Evolutionary conservation across 2,113 vertebrate species (phyloP).

Genomic region (Bufo gargarizans): DNA sequence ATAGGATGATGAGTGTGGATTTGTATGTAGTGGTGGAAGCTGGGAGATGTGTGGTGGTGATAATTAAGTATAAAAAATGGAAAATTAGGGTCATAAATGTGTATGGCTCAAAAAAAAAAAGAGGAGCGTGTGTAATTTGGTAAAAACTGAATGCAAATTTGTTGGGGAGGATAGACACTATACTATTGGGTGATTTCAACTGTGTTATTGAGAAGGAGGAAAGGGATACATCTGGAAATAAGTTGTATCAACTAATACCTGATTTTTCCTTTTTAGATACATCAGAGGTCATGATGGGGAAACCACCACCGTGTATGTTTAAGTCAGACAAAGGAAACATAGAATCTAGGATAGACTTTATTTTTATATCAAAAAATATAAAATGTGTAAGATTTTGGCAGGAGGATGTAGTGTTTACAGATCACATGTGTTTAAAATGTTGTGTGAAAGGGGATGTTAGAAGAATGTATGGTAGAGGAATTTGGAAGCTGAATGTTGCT

Average conservation of each 20-base stretch:
- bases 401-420: neutral
- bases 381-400: neutral
- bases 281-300: neutral
- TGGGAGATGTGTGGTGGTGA: neutral
- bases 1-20: neutral
- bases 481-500: neutral
- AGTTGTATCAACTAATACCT: neutral
- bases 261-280: neutral
- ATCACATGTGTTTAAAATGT: neutral
- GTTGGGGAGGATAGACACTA: neutral
- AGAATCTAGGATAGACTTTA: neutral
- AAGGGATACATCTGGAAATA: neutral
- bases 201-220: neutral
- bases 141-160: neutral
- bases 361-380: neutral
- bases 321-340: neutral
- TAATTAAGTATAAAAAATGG: neutral
- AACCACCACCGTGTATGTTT: neutral
- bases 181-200: neutral
- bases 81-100: neutral
- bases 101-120: neutral
- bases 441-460: accelerated
- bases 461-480: too few relatives aligned
- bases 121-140: too few relatives aligned
- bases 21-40: too few relatives aligned